Base-by-base conservation (phyloP, 2,888 invertebrate species). In the Drosophila falleni region DNA sequence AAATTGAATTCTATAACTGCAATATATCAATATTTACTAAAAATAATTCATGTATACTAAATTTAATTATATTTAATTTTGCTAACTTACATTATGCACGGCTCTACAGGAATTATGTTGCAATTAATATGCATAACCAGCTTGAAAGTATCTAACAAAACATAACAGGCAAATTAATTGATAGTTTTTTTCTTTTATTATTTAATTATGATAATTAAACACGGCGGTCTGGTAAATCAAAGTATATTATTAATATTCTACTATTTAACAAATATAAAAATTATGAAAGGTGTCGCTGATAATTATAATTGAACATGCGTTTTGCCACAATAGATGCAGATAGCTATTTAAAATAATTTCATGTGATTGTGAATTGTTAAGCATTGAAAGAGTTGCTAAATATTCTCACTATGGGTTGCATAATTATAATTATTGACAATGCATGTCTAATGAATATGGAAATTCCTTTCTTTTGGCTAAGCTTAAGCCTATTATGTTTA, bases 121-220 rank as follows among this genome's bases (percentile, higher is more conserved):
- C 54, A 71, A 78, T 76, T 66, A 80, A 71, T 78, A 69, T 29
- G 29, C 37, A 31, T n/a, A 54, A 19, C 4, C 9, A 31, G 26
- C 31, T 31, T 23, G 19, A 13, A 39, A 15, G 49, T n/a, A 51
- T 64, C 46, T 56, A 70, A 69, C 66, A 55, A 66, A 51, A 50
- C 56, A 66, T 64, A 61, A 58, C 50, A 58, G 39, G 50, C 39
- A 55, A 71, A 72, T 74, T 66, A 71, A 68, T 80, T 67, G 56
- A 16, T 51, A 44, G n/a, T n/a, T 8, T 58, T 60, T 60, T 71
- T 47, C 55, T 3, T 5, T 39, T 23, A 19, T 23, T 53, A 37
- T 59, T 47, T 41, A 56, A 61, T 68, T 68, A 66, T 71, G n/a
- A 39, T 71, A 77, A 82, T 82, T 80, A 69, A 73, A 74, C 56